phyloP scores from a whole-genome alignment of 1,140 invertebrate genomes.

The Drosophila auraria region DNA sequence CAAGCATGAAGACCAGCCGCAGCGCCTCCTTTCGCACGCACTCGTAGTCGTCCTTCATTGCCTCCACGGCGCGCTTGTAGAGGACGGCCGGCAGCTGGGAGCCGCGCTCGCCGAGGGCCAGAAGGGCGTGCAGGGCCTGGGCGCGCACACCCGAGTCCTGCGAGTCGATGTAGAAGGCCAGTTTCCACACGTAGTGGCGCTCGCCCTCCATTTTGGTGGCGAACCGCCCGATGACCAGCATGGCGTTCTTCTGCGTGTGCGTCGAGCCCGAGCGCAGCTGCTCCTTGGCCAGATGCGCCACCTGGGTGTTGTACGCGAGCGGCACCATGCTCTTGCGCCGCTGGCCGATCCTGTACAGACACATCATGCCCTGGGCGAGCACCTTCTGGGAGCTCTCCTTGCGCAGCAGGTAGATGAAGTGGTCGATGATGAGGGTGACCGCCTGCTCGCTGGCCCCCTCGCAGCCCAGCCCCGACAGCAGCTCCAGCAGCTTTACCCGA shows the following conservation, averaged over 20 bases:
- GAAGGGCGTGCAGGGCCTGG: slow-evolving; percentile 93
- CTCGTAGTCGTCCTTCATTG: slow-evolving; percentile 97
- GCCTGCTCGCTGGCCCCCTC: slow-evolving; percentile 62
- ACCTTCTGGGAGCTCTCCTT: slow-evolving; percentile 94
- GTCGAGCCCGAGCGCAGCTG: slow-evolving; percentile 91
- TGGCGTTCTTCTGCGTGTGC: slow-evolving; percentile 91
- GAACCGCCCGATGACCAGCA: slow-evolving; percentile 90
- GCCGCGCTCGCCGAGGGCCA: slow-evolving; percentile 87
- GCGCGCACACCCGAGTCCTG: slow-evolving; percentile 96
- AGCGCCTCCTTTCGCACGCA: slow-evolving; percentile 94
- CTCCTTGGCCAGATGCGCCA: slow-evolving; percentile 86
- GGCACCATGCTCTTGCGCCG: slow-evolving; percentile 61
- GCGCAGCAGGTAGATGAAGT: slow-evolving; percentile 90
- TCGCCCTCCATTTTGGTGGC: slow-evolving; percentile 86
- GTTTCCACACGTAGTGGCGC: slow-evolving; percentile 87
- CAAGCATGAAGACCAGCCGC: slow-evolving; percentile 93
- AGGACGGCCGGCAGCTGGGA: slow-evolving; percentile 91
- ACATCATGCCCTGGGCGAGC: slow-evolving; percentile 83
- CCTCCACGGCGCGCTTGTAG: slow-evolving; percentile 93
- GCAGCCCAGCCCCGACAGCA: slow-evolving; percentile 70
- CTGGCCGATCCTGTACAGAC: slow-evolving; percentile 75
- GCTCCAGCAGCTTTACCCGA: slow-evolving; percentile 71
- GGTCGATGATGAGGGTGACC: slow-evolving; percentile 86
- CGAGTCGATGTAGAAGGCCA: slow-evolving; percentile 93
- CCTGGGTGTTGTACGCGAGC: slow-evolving; percentile 70